phyloP scores from a whole-genome alignment of 2,888 invertebrate species.

The Quadroppia sp. region DNA sequence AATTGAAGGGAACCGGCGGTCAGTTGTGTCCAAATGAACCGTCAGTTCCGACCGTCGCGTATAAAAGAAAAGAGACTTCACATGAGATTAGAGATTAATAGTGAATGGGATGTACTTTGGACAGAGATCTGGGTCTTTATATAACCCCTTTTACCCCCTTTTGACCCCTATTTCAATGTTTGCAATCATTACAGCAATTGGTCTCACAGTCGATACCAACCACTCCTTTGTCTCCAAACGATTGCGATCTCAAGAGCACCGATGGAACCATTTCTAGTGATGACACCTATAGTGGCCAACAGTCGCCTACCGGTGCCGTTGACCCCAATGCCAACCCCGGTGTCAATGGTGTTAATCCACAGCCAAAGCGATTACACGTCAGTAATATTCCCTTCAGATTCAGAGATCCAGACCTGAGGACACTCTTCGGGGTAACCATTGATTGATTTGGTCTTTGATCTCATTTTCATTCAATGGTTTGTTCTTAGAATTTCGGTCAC shows the following conservation, averaged over 20 bases:
- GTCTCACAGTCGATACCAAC: background rate
- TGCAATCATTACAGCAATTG: background rate
- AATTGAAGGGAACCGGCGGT: background rate
- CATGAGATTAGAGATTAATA: constrained; percentile 27
- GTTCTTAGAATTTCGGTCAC: constrained; percentile 34
- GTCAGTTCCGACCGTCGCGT: constrained; percentile 27
- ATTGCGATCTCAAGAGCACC: constrained; percentile 13
- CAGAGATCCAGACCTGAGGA: constrained; percentile 94
- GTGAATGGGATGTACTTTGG: background rate
- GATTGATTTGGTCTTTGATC: background rate
- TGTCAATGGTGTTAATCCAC: background rate
- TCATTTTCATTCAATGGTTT: background rate
- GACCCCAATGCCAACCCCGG: background rate
- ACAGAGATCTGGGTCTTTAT: constrained; percentile 7
- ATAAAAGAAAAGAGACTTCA: background rate
- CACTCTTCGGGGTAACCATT: constrained; percentile 80
- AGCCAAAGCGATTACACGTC: constrained; percentile 90
- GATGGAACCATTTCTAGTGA: background rate
- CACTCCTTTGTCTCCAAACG: background rate
- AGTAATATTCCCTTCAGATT: constrained; percentile 99
- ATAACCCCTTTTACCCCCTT: background rate
- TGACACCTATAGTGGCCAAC: background rate
- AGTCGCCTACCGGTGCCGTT: background rate
- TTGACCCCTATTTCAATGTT: no score
- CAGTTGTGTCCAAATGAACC: background rate